Percentiles rank a stretch among this genome's conserved stretches.
Evolutionary conservation across 1,140 invertebrate species (phyloP).

Genomic region (Ceratina australensis): DNA sequence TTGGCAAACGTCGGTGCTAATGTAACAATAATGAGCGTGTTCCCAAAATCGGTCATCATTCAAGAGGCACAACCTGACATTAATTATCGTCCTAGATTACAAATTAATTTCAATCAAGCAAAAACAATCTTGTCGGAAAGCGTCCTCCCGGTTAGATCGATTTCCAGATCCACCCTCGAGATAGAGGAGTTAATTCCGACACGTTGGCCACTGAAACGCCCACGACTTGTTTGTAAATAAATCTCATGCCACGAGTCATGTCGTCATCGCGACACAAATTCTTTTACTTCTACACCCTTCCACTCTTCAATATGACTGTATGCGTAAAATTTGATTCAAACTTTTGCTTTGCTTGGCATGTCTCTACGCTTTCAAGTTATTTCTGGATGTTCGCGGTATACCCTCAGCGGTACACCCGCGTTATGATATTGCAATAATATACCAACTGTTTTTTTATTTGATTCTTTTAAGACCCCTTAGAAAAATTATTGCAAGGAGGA

Average conservation of each 20-base stretch:
- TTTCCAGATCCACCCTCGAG: neutral
- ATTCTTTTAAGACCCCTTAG: too few species aligned
- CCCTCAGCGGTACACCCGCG: slow-evolving; percentile 26
- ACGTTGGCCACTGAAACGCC: slow-evolving; percentile 2
- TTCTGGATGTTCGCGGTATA: slow-evolving; percentile 53
- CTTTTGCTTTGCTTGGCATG: slow-evolving; percentile 62
- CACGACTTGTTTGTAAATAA: slow-evolving; percentile 55
- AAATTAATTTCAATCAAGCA: neutral
- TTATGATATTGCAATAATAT: slow-evolving; percentile 50
- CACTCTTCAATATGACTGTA: neutral
- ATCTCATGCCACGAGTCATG: neutral
- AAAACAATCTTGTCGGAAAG: neutral
- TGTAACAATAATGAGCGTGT: neutral
- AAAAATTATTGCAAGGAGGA: too few species aligned
- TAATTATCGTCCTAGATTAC: neutral
- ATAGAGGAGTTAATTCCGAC: slow-evolving; percentile 5
- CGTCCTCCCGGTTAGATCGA: neutral
- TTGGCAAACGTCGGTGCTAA: neutral
- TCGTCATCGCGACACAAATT: slow-evolving; percentile 45
- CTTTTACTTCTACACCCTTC: slow-evolving; percentile 1
- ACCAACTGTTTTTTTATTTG: neutral
- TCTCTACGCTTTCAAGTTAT: slow-evolving; percentile 53
- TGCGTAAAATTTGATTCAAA: slow-evolving; percentile 50
- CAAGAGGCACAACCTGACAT: too few species aligned
- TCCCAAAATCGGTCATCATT: too few species aligned